Evolutionary conservation across 2,888 invertebrate species (phyloP).

Genomic region (Pammene fasciana): DNA sequence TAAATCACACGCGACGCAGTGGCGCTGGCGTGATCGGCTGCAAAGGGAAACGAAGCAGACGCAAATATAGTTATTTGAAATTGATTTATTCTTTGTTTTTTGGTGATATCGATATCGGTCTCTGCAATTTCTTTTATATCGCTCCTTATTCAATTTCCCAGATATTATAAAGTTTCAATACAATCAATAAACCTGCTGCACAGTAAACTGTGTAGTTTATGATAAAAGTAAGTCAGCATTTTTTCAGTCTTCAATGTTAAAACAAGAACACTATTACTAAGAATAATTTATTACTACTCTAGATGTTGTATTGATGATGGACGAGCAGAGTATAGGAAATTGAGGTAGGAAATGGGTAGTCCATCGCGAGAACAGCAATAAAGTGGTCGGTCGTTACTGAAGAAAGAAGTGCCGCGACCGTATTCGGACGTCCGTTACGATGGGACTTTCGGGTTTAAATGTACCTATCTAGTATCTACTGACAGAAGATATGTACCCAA

Average conservation of each 20-base stretch:
- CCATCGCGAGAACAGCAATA: conserved; percentile 26
- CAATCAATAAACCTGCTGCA: background rate
- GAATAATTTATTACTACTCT: too few relatives aligned
- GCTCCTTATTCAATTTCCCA: background rate
- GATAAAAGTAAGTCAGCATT: too few relatives aligned
- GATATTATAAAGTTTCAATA: background rate
- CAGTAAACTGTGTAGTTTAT: too few relatives aligned
- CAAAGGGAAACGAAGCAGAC: conserved; percentile 34
- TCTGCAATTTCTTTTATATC: conserved; percentile 11
- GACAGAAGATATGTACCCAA: too few relatives aligned
- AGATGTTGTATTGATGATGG: conserved; percentile 17
- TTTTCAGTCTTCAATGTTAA: too few relatives aligned
- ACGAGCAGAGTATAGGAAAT: conserved; percentile 8
- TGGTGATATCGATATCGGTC: conserved; percentile 20
- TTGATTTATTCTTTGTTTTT: conserved; percentile 37
- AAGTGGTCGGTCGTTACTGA: conserved; percentile 24
- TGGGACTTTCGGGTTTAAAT: too few relatives aligned
- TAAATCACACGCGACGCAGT: conserved; percentile 35
- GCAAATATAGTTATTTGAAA: conserved; percentile 39
- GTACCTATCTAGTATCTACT: too few relatives aligned
- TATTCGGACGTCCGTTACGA: background rate
- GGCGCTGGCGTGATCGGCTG: conserved; percentile 6
- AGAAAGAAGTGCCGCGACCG: conserved; percentile 5
- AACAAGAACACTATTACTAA: too few relatives aligned
- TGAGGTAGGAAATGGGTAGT: conserved; percentile 20